phyloP scores from a whole-genome alignment of 2,888 invertebrate species.

The Pheosia tremula region DNA sequence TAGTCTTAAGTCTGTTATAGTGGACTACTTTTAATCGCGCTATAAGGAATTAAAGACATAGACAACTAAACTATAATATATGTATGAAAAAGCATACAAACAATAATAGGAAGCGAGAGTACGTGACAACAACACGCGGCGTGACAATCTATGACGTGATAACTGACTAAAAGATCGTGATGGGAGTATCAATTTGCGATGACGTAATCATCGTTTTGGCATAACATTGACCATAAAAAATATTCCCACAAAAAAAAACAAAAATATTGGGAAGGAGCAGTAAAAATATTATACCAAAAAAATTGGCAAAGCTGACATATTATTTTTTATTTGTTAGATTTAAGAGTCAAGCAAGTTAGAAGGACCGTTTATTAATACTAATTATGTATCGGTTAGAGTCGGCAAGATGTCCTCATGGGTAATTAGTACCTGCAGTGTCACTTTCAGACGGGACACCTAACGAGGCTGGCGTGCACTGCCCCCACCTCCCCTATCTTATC shows the following conservation, averaged over 20 bases:
- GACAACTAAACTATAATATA: too few relatives aligned
- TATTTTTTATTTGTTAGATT: too few relatives aligned
- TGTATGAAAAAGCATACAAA: not conserved
- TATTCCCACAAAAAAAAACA: not conserved
- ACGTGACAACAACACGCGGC: not conserved
- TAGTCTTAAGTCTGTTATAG: too few relatives aligned
- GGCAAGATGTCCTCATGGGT: conserved; percentile 65
- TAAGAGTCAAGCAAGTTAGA: not conserved
- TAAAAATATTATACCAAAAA: too few relatives aligned
- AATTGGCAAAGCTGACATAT: too few relatives aligned
- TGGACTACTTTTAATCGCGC: too few relatives aligned
- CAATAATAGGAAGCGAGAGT: conserved; percentile 2
- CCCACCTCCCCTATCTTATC: conserved; percentile 38
- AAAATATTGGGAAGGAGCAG: not conserved
- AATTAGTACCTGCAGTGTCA: conserved; percentile 78
- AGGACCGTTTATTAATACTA: conserved; percentile 30
- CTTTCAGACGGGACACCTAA: conserved; percentile 75
- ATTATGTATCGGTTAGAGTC: conserved; percentile 45
- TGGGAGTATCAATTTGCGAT: conserved; percentile 15
- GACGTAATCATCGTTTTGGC: conserved; percentile 9
- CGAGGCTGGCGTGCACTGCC: conserved; percentile 55
- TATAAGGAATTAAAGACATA: too few relatives aligned
- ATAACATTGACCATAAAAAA: not conserved
- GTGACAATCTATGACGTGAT: conserved; percentile 4
- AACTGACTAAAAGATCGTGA: conserved; percentile 14